A percentile compares a stretch with the other conserved stretches of the same genome.
Conservation (phyloP, 2,113 vertebrate species). For the Burhinus oedicnemus region DNA sequence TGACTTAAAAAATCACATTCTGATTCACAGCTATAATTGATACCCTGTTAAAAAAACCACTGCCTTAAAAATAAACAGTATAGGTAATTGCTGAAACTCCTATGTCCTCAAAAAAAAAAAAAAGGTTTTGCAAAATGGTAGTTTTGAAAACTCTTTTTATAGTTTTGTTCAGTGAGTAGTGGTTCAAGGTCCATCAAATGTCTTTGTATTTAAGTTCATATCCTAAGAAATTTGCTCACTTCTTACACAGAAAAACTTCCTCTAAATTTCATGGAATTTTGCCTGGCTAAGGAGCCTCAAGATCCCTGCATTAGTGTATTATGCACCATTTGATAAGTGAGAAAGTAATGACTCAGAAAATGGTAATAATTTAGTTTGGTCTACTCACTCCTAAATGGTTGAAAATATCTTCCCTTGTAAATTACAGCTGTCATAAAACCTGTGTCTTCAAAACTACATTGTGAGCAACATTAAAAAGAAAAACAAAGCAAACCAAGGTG, state of each 20-base stretch:
- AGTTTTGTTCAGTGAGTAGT: neutral
- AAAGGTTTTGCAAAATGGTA: neutral
- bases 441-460: neutral
- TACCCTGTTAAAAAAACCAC: neutral
- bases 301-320: neutral
- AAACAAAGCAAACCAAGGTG: neutral
- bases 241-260: neutral
- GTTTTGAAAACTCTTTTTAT: neutral
- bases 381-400: neutral
- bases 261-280: neutral
- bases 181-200: neutral
- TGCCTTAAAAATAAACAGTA: neutral
- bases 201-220: neutral
- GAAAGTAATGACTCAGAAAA: constrained; percentile 43
- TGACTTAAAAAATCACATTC: neutral
- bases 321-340: constrained; percentile 12
- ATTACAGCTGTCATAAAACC: neutral
- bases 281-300: neutral
- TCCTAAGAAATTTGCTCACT: neutral
- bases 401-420: neutral
- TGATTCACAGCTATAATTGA: neutral
- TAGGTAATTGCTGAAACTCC: neutral
- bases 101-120: neutral
- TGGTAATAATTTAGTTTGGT: constrained; percentile 21
- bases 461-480: neutral